Evolutionary conservation across 1,140 invertebrate species (phyloP).

Genomic region (Drosophila sproati): DNA sequence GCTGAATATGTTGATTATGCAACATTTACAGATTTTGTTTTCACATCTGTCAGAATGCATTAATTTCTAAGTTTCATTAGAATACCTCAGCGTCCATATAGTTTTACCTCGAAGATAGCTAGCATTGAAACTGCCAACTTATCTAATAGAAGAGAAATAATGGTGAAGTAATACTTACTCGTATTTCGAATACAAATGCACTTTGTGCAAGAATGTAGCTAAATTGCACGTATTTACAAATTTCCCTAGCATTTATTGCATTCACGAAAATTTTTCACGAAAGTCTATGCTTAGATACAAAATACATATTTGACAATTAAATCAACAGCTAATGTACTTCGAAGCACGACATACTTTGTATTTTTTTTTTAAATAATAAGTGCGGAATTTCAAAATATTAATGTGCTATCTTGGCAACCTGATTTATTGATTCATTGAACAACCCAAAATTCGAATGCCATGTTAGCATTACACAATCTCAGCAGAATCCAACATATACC

Average conservation of each 20-base stretch:
- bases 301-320: constrained; percentile 25
- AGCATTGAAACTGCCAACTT: constrained; percentile 3
- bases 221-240: constrained; percentile 24
- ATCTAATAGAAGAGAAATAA: constrained; percentile 3
- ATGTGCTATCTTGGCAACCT: too few species aligned
- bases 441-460: too few species aligned
- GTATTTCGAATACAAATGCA: constrained; percentile 16
- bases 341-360: constrained; percentile 9
- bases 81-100: too few species aligned
- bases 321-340: constrained; percentile 1
- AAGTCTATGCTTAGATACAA: constrained; percentile 23
- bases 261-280: constrained; percentile 50
- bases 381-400: too few species aligned
- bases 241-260: constrained; percentile 20
- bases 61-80: too few species aligned
- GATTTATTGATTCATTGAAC: too few species aligned
- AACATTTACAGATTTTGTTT: too few species aligned
- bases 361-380: constrained; percentile 39
- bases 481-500: too few species aligned
- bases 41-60: too few species aligned
- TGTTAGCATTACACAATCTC: too few species aligned
- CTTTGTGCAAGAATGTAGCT: constrained; percentile 28
- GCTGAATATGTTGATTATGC: too few species aligned
- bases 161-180: constrained; percentile 28
- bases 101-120: too few species aligned